These are phyloP conservation scores for Podarcis lilfordi DNA, from an alignment of 2,797 vertebrate species.

Conservation along the genomic window DNA sequence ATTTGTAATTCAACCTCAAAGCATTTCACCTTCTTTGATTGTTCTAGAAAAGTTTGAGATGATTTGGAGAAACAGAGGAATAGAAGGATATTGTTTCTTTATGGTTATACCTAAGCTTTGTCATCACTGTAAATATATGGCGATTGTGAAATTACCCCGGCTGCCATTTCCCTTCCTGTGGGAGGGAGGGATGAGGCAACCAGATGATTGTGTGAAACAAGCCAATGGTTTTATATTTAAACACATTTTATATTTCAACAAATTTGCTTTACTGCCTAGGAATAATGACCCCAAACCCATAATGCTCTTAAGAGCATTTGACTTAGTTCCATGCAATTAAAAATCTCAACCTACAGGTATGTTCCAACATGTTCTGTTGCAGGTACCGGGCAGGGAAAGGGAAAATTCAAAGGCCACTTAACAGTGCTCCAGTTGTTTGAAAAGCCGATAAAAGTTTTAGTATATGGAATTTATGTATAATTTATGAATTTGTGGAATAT, in stretches of 20 bases:
- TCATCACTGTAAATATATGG: neutral
- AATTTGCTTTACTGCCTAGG: neutral
- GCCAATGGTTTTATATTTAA: neutral
- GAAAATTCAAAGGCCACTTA: no score
- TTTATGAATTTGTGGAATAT: conserved; percentile 8
- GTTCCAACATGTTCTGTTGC: neutral
- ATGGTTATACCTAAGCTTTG: neutral
- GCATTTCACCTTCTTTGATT: neutral
- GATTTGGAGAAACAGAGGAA: neutral
- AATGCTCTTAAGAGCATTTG: neutral
- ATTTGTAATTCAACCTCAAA: neutral
- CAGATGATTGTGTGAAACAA: no score
- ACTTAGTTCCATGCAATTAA: neutral
- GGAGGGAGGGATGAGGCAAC: no score
- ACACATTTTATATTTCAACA: neutral
- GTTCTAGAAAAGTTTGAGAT: neutral
- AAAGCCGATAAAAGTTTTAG: neutral
- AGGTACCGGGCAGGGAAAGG: neutral
- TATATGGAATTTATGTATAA: neutral
- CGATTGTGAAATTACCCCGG: neutral
- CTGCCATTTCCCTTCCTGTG: neutral
- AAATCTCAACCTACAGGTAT: neutral
- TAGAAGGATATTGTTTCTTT: neutral
- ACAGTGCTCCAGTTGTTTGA: neutral
- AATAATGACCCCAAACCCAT: neutral